Conservation (phyloP, 1,140 invertebrate genomes). For the Drosophila repletoides region DNA sequence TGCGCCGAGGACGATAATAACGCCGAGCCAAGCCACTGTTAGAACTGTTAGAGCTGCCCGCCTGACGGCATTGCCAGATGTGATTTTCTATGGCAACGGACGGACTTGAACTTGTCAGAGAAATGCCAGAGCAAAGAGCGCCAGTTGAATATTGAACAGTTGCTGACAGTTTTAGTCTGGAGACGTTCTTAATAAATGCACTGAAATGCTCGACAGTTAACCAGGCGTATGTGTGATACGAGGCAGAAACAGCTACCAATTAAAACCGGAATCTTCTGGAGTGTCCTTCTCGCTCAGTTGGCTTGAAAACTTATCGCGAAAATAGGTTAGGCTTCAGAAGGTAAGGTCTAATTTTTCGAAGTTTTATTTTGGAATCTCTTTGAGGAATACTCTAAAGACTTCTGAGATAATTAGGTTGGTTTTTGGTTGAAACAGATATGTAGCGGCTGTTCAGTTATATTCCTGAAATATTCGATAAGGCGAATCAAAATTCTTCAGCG, state of each 20-base stretch:
- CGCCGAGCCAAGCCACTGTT: conserved; percentile 4
- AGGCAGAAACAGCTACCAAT: not conserved
- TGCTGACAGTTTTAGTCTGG: conserved; percentile 1
- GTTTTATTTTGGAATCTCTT: too few relatives aligned
- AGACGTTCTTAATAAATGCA: not conserved
- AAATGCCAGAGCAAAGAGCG: not conserved
- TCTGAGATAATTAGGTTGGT: too few relatives aligned
- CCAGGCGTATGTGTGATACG: not conserved
- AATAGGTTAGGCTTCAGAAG: too few relatives aligned
- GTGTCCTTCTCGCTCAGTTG: too few relatives aligned
- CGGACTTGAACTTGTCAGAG: conserved; percentile 65
- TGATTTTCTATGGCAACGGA: conserved; percentile 32
- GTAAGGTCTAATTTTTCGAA: too few relatives aligned
- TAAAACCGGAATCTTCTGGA: too few relatives aligned
- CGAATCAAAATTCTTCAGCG: too few relatives aligned
- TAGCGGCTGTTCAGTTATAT: too few relatives aligned
- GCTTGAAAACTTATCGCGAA: too few relatives aligned
- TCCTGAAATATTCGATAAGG: too few relatives aligned
- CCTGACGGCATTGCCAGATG: conserved; percentile 64
- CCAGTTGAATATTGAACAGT: conserved; percentile 9
- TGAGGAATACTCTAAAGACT: too few relatives aligned
- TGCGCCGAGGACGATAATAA: conserved; percentile 32
- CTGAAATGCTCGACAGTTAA: not conserved
- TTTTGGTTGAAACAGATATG: too few relatives aligned
- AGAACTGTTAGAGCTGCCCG: not conserved